Conservation (phyloP, 2,888 invertebrate genomes). For the Mythimna albipuncta region DNA sequence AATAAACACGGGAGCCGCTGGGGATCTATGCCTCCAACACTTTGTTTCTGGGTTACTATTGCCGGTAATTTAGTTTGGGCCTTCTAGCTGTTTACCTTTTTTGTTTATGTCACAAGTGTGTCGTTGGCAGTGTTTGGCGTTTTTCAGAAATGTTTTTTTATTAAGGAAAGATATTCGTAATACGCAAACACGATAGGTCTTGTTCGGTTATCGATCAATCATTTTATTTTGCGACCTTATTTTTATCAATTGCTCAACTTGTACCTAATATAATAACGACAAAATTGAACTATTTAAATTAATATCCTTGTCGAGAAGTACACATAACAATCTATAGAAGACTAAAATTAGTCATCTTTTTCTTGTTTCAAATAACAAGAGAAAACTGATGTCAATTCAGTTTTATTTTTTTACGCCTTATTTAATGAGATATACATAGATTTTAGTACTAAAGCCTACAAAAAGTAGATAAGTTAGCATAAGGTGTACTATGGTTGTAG, state of each 20-base stretch:
- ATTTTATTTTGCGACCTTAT: not conserved
- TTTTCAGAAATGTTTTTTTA: not conserved
- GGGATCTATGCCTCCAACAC: constrained; percentile 33
- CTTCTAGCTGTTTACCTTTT: constrained; percentile 29
- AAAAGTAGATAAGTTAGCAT: not conserved
- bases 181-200: constrained; percentile 6
- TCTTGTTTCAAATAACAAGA: not conserved
- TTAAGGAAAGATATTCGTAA: constrained; percentile 10
- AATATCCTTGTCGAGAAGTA: not conserved
- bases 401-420: no score
- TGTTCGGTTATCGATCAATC: constrained; percentile 8
- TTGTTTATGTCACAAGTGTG: constrained; percentile 22
- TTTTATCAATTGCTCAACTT: not conserved
- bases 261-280: no score
- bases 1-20: constrained; percentile 31
- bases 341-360: not conserved
- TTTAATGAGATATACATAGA: no score
- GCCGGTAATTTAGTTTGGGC: constrained; percentile 45
- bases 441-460: not conserved
- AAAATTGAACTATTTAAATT: not conserved
- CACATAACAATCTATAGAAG: not conserved
- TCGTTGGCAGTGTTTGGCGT: constrained; percentile 21
- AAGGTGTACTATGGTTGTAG: not conserved
- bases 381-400: not conserved
- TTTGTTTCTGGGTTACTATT: constrained; percentile 43